Evolutionary conservation across 2,888 invertebrate species (phyloP).

Genomic region (Andrena trimmerana): DNA sequence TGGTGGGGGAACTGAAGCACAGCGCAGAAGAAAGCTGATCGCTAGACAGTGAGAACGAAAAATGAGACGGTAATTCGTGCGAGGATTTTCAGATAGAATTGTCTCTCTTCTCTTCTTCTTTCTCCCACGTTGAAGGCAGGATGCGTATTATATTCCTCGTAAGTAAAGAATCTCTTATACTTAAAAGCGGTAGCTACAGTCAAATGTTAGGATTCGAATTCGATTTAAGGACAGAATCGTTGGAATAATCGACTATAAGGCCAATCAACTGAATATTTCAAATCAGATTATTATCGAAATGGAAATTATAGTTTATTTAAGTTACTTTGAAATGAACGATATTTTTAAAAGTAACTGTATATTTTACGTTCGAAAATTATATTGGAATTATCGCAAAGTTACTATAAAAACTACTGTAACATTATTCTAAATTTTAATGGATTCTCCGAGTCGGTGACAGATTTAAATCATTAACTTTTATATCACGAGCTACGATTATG

Average conservation of each 20-base stretch:
- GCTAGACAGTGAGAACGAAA: background rate
- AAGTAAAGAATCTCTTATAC: slow-evolving; percentile 21
- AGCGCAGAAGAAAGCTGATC: slow-evolving; percentile 25
- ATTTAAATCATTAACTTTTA: background rate
- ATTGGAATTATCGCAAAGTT: no score
- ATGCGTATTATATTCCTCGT: slow-evolving; percentile 41
- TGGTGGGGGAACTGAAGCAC: slow-evolving; percentile 19
- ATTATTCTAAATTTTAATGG: background rate
- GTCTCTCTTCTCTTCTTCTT: slow-evolving; percentile 4
- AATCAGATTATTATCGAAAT: background rate
- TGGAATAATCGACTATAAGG: background rate
- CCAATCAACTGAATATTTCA: background rate
- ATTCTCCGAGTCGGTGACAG: background rate
- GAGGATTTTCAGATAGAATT: slow-evolving; percentile 7
- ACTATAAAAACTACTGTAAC: no score
- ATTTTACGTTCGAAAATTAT: background rate
- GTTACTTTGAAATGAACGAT: background rate
- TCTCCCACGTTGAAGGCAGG: background rate
- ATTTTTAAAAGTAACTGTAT: background rate
- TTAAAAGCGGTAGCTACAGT: background rate
- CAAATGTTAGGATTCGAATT: background rate
- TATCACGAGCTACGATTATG: background rate
- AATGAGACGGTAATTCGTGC: slow-evolving; percentile 5
- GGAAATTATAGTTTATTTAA: background rate
- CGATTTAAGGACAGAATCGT: background rate